Evolutionary conservation across 1,140 invertebrate genomes (phyloP), one percentile per base, ranked within the genome.

Genomic region (Callitettix versicolor): DNA sequence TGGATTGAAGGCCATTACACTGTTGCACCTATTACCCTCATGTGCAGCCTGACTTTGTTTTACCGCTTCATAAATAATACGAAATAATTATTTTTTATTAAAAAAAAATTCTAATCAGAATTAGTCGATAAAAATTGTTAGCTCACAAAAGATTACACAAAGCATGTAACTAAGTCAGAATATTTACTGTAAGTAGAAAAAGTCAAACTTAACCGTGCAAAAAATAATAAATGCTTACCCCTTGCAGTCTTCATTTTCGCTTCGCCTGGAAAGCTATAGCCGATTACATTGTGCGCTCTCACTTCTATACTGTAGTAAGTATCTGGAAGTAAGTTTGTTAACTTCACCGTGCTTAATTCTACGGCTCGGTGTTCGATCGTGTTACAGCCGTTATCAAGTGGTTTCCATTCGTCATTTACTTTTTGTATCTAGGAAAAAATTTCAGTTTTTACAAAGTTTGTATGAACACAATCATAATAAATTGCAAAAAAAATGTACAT

Each of bases 221-320:
- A 4, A 22, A 9, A 46, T 21, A 46, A 46, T 18, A 3, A 20
- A 55, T 65, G 79, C 84, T 87, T 79, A 88, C 89, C 90, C 79
- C 81, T 77, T 61, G 86, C 82, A 38, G 91, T 94, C 71, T 84
- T 86, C 64, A 95, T 76, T 64, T 81, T 78, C 44, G 88, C 76
- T 62, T 80, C 73, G 7, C 82, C 82, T 1, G 88, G 81, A 40
- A 77, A 69, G 59, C 89, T 90, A 67, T 72, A 84, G 42, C 90
- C 91, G 43, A 94, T 85, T 9, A 76, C 69, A 70, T 95, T 95
- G 63, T 88, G 86, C 12, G 91, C 91, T 63, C 79, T 76, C 18
- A 95, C 70, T 65, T 91, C 85, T 60, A 90, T 80, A 62, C 77
- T 79, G 73, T 95, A 95, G 54, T 77, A 80, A 0, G 85, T 86